phyloP scores from a whole-genome alignment of 2,113 vertebrate species.

The Petromus typicus region DNA sequence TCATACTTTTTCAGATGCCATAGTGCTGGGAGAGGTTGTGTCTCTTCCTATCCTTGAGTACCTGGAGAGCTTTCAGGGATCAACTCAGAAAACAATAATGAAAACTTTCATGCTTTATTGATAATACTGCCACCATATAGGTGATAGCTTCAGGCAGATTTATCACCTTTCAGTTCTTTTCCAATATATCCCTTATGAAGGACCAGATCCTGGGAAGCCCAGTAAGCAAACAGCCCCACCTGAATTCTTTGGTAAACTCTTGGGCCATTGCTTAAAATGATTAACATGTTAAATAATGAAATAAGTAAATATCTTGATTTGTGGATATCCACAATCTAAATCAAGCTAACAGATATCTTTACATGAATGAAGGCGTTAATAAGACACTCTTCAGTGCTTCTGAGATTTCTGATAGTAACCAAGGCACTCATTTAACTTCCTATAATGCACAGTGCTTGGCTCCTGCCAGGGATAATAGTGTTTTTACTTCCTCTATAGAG shows the following conservation, averaged over 20 bases:
- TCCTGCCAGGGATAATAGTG: not conserved
- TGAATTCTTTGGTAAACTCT: not conserved
- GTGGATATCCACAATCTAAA: constrained; percentile 5
- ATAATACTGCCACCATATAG: not conserved
- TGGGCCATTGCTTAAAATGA: not conserved
- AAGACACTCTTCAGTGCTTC: not conserved
- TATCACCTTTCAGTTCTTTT: not conserved
- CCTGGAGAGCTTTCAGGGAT: not conserved
- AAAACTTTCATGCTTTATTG: not conserved
- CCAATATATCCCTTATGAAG: not conserved
- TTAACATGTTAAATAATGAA: not conserved
- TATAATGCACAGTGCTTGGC: not conserved
- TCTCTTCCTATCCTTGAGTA: not conserved
- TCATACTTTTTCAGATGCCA: not conserved
- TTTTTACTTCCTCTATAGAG: not conserved
- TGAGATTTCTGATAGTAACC: not conserved
- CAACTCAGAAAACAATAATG: not conserved
- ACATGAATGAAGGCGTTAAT: not conserved
- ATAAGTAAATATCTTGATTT: not conserved
- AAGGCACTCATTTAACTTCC: not conserved
- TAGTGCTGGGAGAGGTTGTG: not conserved
- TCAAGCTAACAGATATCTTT: not conserved
- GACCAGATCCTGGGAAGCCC: not conserved
- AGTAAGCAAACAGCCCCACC: not conserved
- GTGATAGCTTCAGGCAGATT: not conserved